phyloP scores from a whole-genome alignment of 1,140 invertebrate genomes.

The Drosophila tropicalis region DNA sequence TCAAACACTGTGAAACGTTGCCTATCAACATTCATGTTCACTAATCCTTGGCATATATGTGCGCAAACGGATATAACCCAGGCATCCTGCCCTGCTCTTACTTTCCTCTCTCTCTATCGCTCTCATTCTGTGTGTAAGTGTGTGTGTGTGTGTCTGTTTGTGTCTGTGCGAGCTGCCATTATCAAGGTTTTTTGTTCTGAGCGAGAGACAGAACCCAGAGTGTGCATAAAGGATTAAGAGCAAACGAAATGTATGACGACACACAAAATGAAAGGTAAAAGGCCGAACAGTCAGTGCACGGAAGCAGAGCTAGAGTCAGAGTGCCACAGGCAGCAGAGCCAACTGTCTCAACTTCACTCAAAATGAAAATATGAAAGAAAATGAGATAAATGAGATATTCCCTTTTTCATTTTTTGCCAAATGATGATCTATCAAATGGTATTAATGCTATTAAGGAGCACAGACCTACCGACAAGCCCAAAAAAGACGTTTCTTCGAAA shows the following conservation, averaged over 20 bases:
- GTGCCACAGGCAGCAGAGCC: neutral
- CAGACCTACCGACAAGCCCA: too few species aligned
- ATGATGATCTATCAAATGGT: too few species aligned
- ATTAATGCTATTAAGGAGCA: too few species aligned
- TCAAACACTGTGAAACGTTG: constrained; percentile 70
- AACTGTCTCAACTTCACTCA: constrained; percentile 1
- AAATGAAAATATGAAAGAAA: constrained; percentile 14
- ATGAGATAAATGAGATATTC: constrained; percentile 38
- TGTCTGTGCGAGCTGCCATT: constrained; percentile 57
- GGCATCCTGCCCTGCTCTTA: constrained; percentile 24
- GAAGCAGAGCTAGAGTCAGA: constrained; percentile 6
- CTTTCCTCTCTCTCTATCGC: neutral
- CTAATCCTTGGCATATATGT: constrained; percentile 73
- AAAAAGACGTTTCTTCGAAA: too few species aligned
- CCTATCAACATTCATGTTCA: constrained; percentile 77
- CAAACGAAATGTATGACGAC: constrained; percentile 60
- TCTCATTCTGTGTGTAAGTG: constrained; percentile 18
- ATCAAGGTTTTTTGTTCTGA: constrained; percentile 73
- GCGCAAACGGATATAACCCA: constrained; percentile 70
- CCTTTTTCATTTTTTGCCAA: constrained; percentile 12
- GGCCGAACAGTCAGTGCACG: constrained; percentile 26
- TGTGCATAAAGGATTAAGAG: constrained; percentile 73
- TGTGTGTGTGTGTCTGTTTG: constrained; percentile 24
- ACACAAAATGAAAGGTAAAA: constrained; percentile 53
- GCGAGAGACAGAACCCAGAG: constrained; percentile 34